Evolutionary conservation across 2,888 invertebrate species (phyloP).

Genomic region (Cephus sareptanus): DNA sequence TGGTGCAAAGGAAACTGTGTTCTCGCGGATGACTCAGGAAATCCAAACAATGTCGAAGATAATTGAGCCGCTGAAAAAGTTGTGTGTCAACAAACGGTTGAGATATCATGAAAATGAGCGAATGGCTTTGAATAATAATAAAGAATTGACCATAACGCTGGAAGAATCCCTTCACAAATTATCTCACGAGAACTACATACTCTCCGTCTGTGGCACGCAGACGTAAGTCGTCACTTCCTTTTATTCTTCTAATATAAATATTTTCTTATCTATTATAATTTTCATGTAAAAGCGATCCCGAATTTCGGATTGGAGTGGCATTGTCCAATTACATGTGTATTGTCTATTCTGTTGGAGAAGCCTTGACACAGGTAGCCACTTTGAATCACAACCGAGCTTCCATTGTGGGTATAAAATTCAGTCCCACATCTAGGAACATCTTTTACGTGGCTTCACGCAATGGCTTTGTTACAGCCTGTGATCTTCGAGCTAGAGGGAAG

Average conservation of each 20-base stretch:
- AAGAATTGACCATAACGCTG: slow-evolving; percentile 37
- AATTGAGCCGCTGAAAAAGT: slow-evolving; percentile 44
- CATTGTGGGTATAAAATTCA: slow-evolving; percentile 72
- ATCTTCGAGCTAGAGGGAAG: slow-evolving; percentile 70
- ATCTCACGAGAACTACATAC: slow-evolving; percentile 71
- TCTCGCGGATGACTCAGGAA: too few species aligned
- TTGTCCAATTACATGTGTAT: slow-evolving; percentile 68
- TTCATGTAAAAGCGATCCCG: slow-evolving; percentile 45
- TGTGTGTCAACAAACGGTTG: slow-evolving; percentile 41
- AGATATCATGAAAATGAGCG: slow-evolving; percentile 29
- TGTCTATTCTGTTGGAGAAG: slow-evolving; percentile 67
- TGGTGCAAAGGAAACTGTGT: too few species aligned
- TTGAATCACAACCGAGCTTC: slow-evolving; percentile 67
- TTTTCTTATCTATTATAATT: slow-evolving; percentile 6
- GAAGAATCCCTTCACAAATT: slow-evolving; percentile 68
- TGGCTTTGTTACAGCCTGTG: slow-evolving; percentile 73
- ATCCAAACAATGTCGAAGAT: slow-evolving; percentile 46
- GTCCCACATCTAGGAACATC: slow-evolving; percentile 69
- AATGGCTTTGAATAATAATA: slow-evolving; percentile 21
- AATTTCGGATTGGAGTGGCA: slow-evolving; percentile 67
- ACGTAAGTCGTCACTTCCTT: slow-evolving; percentile 62
- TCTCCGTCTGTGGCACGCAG: slow-evolving; percentile 70
- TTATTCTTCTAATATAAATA: not conserved
- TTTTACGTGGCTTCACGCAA: slow-evolving; percentile 72
- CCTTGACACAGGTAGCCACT: slow-evolving; percentile 58